A percentile compares a stretch with the other conserved stretches of the same genome.
Conservation (phyloP, 2,113 vertebrate species). For the Actenoides lindsayi region DNA sequence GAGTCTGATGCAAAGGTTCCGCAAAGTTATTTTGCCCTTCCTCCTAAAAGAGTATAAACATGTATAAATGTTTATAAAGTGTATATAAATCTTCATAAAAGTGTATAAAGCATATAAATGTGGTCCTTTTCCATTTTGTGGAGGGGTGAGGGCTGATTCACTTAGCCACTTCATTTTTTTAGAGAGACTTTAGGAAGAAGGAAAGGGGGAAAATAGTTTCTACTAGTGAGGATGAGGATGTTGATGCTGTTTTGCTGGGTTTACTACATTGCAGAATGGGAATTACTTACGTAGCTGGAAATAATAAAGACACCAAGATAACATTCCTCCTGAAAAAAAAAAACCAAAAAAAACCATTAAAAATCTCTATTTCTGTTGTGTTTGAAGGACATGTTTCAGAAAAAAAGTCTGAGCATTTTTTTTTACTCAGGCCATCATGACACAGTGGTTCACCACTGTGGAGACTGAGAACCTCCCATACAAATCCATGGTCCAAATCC, state of each 20-base stretch:
- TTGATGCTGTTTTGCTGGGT: not conserved
- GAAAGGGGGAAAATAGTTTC: not conserved
- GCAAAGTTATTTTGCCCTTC: not conserved
- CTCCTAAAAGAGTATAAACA: not conserved
- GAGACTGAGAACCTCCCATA: not conserved
- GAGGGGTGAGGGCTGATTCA: not conserved
- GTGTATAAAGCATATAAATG: not conserved
- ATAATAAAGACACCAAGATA: not conserved
- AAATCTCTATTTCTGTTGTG: not conserved
- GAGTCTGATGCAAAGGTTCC: not conserved
- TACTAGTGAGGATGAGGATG: not conserved
- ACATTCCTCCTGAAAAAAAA: not conserved
- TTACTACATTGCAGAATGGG: not conserved
- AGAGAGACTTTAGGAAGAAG: not conserved
- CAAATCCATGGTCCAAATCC: not conserved
- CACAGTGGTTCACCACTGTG: not conserved
- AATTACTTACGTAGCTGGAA: not conserved
- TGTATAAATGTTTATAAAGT: not conserved
- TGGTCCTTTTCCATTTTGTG: not conserved
- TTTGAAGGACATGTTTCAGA: not conserved
- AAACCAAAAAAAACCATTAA: not conserved
- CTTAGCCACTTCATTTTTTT: not conserved
- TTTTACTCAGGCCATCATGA: not conserved
- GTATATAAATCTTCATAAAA: not conserved
- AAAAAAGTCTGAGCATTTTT: not conserved